A percentile compares a stretch with the other conserved stretches of the same genome.
Evolutionary conservation across 1,140 invertebrate species (phyloP).

Genomic region (Drosophila mojavensis): DNA sequence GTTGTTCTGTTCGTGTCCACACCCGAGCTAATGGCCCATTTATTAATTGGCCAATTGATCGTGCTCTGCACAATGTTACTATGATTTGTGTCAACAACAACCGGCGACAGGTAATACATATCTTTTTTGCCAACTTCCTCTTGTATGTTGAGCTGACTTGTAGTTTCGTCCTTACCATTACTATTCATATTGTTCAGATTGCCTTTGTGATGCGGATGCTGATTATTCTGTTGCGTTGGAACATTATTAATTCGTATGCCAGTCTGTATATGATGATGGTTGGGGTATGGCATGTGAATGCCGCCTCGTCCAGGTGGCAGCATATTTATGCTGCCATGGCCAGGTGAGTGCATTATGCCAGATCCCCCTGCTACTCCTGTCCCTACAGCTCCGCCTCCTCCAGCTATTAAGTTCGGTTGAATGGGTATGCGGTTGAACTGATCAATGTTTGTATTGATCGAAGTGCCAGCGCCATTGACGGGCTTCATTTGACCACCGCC

Average conservation of each 20-base stretch:
- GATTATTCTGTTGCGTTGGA: conserved; percentile 74
- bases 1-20: conserved; percentile 1
- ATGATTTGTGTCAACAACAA: conserved; percentile 61
- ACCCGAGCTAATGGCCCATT: conserved; percentile 15
- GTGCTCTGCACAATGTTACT: conserved; percentile 70
- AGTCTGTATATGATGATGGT: conserved; percentile 75
- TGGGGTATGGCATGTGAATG: conserved; percentile 61
- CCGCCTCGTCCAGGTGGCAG: conserved; percentile 61
- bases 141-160: conserved; percentile 26
- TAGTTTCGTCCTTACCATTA: conserved; percentile 63
- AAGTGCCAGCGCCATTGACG: conserved; percentile 53
- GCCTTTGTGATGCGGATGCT: conserved; percentile 64
- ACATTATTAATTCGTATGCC: conserved; percentile 83
- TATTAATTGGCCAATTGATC: conserved; percentile 54
- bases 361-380: conserved; percentile 21
- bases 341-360: conserved; percentile 61
- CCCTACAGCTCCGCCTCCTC: conserved; percentile 4
- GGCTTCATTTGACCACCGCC: conserved; percentile 48
- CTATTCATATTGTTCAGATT: conserved; percentile 56
- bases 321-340: conserved; percentile 76
- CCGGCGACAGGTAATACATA: conserved; percentile 41
- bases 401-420: conserved; percentile 64
- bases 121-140: conserved; percentile 34
- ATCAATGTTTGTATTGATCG: conserved; percentile 82
- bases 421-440: conserved; percentile 80